Percentiles rank a stretch among this genome's conserved stretches.
phyloP scores from a whole-genome alignment of 2,113 vertebrate species.

The Coreoperca whiteheadi region DNA sequence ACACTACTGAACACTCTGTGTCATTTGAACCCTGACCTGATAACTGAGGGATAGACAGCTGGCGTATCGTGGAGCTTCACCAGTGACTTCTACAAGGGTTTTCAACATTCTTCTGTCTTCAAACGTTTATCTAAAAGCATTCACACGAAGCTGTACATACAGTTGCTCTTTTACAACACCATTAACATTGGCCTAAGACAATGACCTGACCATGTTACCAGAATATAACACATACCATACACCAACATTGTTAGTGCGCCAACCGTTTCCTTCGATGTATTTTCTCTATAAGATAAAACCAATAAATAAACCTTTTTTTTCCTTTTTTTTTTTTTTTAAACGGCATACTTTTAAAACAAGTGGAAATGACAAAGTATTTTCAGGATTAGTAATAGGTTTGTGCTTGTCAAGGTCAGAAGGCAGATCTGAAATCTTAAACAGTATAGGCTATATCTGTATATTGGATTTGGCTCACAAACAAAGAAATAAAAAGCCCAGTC shows the following conservation, averaged over 20 bases:
- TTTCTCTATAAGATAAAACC: constrained; percentile 80
- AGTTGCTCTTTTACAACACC: constrained; percentile 81
- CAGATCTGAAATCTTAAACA: constrained; percentile 87
- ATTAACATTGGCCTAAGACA: constrained; percentile 78
- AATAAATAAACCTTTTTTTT: constrained; percentile 81
- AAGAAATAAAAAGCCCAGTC: constrained; percentile 83
- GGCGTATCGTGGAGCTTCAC: constrained; percentile 71
- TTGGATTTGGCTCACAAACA: constrained; percentile 87
- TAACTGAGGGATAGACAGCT: constrained; percentile 65
- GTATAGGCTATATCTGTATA: constrained; percentile 81
- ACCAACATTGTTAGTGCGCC: constrained; percentile 80
- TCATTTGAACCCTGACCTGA: constrained; percentile 56
- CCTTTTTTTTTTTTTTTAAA: constrained; percentile 33
- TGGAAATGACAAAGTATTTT: constrained; percentile 79
- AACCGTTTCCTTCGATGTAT: constrained; percentile 79
- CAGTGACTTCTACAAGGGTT: constrained; percentile 79
- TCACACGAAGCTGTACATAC: constrained; percentile 83
- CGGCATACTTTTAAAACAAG: constrained; percentile 75
- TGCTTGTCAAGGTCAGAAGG: constrained; percentile 90
- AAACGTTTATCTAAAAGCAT: constrained; percentile 81
- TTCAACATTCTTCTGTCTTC: constrained; percentile 87
- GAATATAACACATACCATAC: constrained; percentile 74
- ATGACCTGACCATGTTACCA: constrained; percentile 78
- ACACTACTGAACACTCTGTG: constrained; percentile 70
- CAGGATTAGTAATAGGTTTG: constrained; percentile 86